Evolutionary conservation across 2,797 vertebrate species (phyloP), one percentile per base, ranked within the genome.

Genomic region (Hyperoplus immaculatus): DNA sequence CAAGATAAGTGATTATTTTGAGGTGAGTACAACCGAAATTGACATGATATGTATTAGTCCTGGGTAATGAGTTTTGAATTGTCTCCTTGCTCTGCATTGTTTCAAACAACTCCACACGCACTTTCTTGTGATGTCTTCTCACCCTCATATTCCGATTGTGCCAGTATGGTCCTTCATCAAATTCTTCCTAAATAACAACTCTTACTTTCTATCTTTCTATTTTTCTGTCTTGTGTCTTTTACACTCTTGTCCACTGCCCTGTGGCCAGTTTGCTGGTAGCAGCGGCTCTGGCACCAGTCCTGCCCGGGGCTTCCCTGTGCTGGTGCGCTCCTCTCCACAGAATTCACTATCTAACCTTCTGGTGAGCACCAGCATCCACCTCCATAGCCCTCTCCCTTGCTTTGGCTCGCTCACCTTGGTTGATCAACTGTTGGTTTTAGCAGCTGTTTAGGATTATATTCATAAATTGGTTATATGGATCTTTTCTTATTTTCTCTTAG

Each of bases 1-100:
- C 94, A 99, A 99, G 96, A 97, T 98, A 93, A 98, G 96, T 87
- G 98, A 99, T 94, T 99, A 98, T 93, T 99, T 98, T 95, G 98
- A 99, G 97, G 98, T 99, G 93, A 97, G 96, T 89, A 8, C 4
- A 77, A 77, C 67, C 18, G 11, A 21, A 13, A 16, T 9, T 0
- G 9, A 69, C 12, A 13, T 50, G 13, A 9, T 7, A 50, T 46
- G 13, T 29, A 11, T 58, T 54, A 0, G 0, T 72, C 15, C 16
- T 53, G 7, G 14, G 56, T 9, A 75, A 51, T 69, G 14, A n/a
- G 39, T 50, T 12, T 65, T 51, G 9, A 7, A 0, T 61, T 67
- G 14, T 36, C 1, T 11, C 8, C 43, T 21, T 53, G 56, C 45
- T 71, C 51, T 46, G 43, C n/a, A 11, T 78, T 29, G 11, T 70